Evolutionary conservation across 2,797 vertebrate genomes (phyloP), one percentile per base, ranked within the genome.

Genomic region (Strix occidentalis): DNA sequence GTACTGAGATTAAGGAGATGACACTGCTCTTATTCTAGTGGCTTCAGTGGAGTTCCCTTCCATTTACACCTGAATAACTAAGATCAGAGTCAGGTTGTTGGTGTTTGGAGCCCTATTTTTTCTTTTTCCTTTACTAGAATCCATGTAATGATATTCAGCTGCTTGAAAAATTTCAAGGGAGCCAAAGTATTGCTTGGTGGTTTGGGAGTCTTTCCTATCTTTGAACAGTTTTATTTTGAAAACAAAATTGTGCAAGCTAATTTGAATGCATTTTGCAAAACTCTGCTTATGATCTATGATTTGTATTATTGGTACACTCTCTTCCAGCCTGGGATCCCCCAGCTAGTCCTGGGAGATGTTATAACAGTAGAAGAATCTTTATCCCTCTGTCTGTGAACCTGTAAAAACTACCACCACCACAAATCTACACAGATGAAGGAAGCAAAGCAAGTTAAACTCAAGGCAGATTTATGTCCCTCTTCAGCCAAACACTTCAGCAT

Each of bases 171-270:
- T 77, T 66, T 83, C 29, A 37, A 46, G 51, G 61, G 77, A 90
- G 54, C 16, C 35, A 50, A 53, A 63, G 33, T 86, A 45, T 35
- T 93, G 14, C 51, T 58, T 76, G 15, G 24, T 96, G 70, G 10
- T 82, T 79, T 84, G 84, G 41, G 87, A 94, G 16, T 64, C 41
- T 75, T 76, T 69, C 41, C 41, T 94, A 7, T 53, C 41, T 90
- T 88, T 54, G 66, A 85, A 35, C 13, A 65, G 33, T 77, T 90
- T 93, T 83, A 31, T 90, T 94, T 89, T 83, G 74, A 92, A 94
- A 95, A 89, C 71, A 77, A 92, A 93, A 48, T 65, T 2, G 20
- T 26, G n/a, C 19, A 39, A 89, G 26, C 33, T 85, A 50, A 89
- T 94, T 84, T 63, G 63, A 90, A 79, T 63, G 41, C n/a, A 16